A percentile compares a stretch with the other conserved stretches of the same genome.
These are phyloP conservation scores for Anthopleura xanthogrammica DNA, from an alignment of 92 coral and sea anemone genomes.

Conservation along the genomic window DNA sequence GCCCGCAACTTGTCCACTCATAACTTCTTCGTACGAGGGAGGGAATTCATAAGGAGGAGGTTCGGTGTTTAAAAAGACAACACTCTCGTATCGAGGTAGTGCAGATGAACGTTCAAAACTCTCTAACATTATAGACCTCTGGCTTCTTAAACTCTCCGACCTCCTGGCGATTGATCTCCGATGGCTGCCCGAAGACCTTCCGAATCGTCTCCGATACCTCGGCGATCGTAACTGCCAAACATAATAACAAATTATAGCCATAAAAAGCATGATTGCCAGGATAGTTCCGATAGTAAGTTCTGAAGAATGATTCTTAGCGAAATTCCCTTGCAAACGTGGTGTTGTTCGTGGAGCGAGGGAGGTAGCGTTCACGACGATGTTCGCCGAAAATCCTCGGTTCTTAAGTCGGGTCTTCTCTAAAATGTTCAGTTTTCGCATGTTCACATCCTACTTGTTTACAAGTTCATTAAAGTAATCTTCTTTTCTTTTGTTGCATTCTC, in stretches of 20 bases:
- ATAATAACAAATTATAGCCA: constrained; percentile 20
- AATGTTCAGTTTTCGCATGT: not conserved
- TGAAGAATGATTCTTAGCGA: constrained; percentile 1
- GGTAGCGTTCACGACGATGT: not conserved
- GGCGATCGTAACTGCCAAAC: constrained; percentile 25
- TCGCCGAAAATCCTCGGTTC: not conserved
- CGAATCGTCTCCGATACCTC: constrained; percentile 34
- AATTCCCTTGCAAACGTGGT: not conserved
- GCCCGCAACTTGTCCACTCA: not conserved
- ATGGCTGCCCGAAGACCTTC: constrained; percentile 16
- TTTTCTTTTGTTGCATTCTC: not conserved
- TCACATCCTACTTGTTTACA: not conserved
- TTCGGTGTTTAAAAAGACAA: constrained; percentile 1
- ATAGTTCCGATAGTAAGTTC: constrained; percentile 33
- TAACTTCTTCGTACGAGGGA: constrained; percentile 36
- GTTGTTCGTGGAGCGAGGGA: not conserved
- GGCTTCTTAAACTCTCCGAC: constrained; percentile 7
- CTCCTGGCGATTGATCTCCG: constrained; percentile 18
- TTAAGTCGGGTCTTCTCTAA: not conserved
- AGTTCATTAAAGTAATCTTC: not conserved
- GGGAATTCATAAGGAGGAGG: constrained; percentile 43
- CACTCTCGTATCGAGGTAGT: constrained; percentile 38
- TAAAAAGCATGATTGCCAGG: constrained; percentile 31
- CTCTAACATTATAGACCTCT: not conserved
- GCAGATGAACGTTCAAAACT: not conserved